Evolutionary conservation across 2,113 vertebrate species (phyloP), one percentile per base, ranked within the genome.

Genomic region (Lampris incognitus): DNA sequence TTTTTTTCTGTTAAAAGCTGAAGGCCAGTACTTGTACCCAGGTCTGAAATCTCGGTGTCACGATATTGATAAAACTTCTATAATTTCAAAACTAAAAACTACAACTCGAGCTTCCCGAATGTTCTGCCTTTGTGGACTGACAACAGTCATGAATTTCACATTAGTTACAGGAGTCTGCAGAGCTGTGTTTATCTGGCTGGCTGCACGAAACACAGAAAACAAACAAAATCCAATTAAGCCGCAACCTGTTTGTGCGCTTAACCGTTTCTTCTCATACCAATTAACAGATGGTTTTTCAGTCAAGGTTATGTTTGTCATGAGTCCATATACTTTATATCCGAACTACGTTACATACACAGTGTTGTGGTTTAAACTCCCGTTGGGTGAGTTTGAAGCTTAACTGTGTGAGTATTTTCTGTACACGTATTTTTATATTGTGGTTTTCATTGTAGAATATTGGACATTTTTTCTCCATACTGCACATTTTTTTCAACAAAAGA

Each of bases 1-100:
- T 69, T 74, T 81, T 75, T 37, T 82, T 69, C 69, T 79, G 56
- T 84, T 76, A 65, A 80, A 48, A 78, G 66, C 13, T 66, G 48
- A 4, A 44, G 52, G 24, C 24, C 24, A 24, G 24, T 70, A 7
- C 7, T 39, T n/a, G 2, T 24, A 24, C 55, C 54, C 63, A 56
- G 36, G 80, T 51, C 37, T 56, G 51, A 42, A 63, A 65, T 76
- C 65, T 51, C 72, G 42, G 82, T 44, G 59, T 56, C 61, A 54
- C 11, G 76, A 57, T 13, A 61, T 65, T 74, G 24, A 24, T 24
- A 24, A 24, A 24, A 24, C 24, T 24, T 24, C 24, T 24, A 24
- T 24, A 24, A 24, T 24, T 24, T 24, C 24, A 24, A 24, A 24
- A 24, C 24, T 24, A 24, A 24, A 24, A 24, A 24, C 24, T 24